Base-by-base conservation (phyloP, 1,140 invertebrate genomes). In the Drosophila sulfurigaster region DNA sequence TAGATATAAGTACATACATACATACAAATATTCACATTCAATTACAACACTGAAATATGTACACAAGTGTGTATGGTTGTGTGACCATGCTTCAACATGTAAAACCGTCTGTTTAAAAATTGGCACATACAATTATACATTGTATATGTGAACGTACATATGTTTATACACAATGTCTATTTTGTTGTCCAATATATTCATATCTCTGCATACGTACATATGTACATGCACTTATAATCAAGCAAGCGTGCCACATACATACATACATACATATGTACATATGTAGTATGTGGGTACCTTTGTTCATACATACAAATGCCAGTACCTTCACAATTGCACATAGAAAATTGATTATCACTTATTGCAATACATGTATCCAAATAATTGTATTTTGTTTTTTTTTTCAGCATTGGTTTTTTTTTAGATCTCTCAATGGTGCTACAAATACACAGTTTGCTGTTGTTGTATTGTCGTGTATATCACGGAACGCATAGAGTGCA, bases 181-280 rank as follows among this genome's bases (percentile, higher is more conserved):
- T 38, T 57, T 57, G 35, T 6, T 57, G 54, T 57, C 30, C 35
- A 57, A 48, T 57, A 67, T 28, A 68, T 49, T 30, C 43, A 59
- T 58, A 49, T 51, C n/a, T 49, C 43, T 51, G 13, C 5, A 46
- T 20, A 45, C 25, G 46, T 57, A 57, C 11, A 45, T 49, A 41
- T 32, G 16, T 57, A 43, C 13, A 65, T 54, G 51, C 16, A 57
- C 60, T 57, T 25, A 30, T 32, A 52, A 52, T 52, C 28, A 32
- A 52, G 51, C 51, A 52, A 52, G 28, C 28, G 13, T 54, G 51
- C 51, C 28, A 35, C 16, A 43, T 30, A 43, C 49, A 57, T 63
- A 49, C 15, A 15, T 13, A 4, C 11, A 62, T 56, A 30, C 28
- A 10, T 46, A 52, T 30, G 13, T 59, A n/a, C n/a, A n/a, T n/a